Base-by-base conservation (phyloP, 2,113 vertebrate genomes). In the Elephas maximus region DNA sequence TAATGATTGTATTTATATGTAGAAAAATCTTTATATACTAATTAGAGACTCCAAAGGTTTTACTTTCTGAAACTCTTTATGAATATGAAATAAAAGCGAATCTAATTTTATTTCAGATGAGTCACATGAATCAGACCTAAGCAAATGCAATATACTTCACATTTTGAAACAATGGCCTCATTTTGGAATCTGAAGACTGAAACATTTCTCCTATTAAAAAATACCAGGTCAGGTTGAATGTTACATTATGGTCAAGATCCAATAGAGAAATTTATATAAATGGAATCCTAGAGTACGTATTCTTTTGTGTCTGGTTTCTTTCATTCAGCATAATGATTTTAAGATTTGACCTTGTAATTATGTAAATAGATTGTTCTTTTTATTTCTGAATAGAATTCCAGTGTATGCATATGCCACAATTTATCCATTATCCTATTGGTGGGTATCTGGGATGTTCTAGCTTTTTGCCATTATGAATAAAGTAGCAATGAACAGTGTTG, bases 41-140 rank as follows among this genome's bases (percentile, higher is more conserved):
- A 62, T 62, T 62, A 88, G 20, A 63, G 62, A 92, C 44, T 15
- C 73, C 20, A 82, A 92, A 95, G 24, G 8, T 93, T 57, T 57
- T 95, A 97, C 76, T 71, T 18, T 62, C 60, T 6, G 21, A 62
- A 62, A 67, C 51, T 20, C 28, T 92, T 96, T 87, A 71, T 24
- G 2, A 69, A 11, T 60, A 67, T 57, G 30, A 81, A 14, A 57
- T 51, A 10, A 45, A 90, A 85, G 57, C 20, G 96, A 87, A 91
- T 51, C 0, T 76, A 85, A 78, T 11, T 23, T n/a, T 71, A 94
- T 96, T 98, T 81, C 60, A 62, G 65, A 65, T n/a, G 44, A 23
- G 83, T 91, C 90, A 93, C 24, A 37, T 92, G 45, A 98, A 80
- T 41, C 28, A 71, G 33, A 0, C 80, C 78, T 93, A 88, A 89